These are phyloP conservation scores for Lydus trimaculatus DNA, from an alignment of 2,888 invertebrate genomes.

Conservation along the genomic window DNA sequence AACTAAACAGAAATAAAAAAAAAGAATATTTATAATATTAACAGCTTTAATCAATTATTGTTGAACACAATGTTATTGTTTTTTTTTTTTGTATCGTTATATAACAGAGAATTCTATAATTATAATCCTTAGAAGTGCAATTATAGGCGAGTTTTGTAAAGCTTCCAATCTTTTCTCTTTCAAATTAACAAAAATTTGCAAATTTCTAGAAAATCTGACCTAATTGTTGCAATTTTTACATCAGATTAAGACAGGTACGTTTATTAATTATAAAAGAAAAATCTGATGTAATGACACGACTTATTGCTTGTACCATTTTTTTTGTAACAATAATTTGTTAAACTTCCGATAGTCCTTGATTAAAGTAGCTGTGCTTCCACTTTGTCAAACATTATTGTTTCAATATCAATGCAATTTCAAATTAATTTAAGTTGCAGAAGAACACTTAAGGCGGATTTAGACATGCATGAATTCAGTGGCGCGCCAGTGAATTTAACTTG, in stretches of 20 bases:
- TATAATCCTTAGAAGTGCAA: conserved; percentile 27
- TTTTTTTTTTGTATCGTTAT: neutral
- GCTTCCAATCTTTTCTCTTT: conserved; percentile 19
- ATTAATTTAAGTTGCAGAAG: too few species aligned
- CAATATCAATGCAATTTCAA: too few species aligned
- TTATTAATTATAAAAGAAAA: neutral
- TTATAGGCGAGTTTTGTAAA: conserved; percentile 21
- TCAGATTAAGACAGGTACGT: neutral
- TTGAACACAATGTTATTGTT: neutral
- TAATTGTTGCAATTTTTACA: neutral
- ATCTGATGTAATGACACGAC: neutral
- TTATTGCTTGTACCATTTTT: neutral
- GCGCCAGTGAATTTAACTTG: too few species aligned
- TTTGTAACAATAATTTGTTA: neutral
- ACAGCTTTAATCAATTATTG: conserved; percentile 13
- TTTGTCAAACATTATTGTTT: too few species aligned
- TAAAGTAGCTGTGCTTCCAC: too few species aligned
- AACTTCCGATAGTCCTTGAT: too few species aligned
- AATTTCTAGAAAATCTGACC: neutral
- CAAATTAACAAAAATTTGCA: too few species aligned
- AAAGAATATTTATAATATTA: conserved; percentile 1
- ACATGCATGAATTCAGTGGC: too few species aligned
- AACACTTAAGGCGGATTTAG: too few species aligned
- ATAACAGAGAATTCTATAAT: conserved; percentile 9
- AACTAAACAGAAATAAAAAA: conserved; percentile 48